Conservation (phyloP, 2,888 invertebrate species). For the Leptogaster cylindrica region DNA sequence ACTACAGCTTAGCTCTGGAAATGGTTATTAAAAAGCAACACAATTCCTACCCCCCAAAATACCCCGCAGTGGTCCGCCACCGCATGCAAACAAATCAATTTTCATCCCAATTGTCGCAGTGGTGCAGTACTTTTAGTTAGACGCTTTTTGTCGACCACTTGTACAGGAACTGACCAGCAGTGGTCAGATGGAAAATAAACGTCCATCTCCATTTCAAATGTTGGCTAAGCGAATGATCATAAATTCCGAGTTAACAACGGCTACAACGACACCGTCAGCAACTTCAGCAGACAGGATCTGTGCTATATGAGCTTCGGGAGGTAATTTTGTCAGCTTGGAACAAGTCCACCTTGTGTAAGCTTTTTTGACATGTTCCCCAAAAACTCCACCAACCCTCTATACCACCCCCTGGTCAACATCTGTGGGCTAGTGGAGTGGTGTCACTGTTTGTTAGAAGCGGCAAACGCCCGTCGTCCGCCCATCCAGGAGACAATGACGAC, state of each 20-base stretch:
- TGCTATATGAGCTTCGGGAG: conserved; percentile 12
- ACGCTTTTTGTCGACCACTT: conserved; percentile 15
- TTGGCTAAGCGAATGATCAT: conserved; percentile 43
- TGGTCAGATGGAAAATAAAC: conserved; percentile 40
- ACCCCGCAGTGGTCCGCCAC: too few relatives aligned
- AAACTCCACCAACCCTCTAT: background rate
- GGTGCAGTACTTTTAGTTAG: conserved; percentile 20
- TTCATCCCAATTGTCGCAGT: conserved; percentile 36
- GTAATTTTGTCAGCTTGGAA: conserved; percentile 15
- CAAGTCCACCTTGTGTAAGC: conserved; percentile 37
- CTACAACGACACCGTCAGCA: conserved; percentile 34
- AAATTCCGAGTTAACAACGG: conserved; percentile 44
- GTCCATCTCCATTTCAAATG: conserved; percentile 44
- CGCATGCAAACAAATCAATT: conserved; percentile 34
- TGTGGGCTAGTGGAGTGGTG: too few relatives aligned
- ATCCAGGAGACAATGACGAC: conserved; percentile 11
- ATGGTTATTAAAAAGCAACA: too few relatives aligned
- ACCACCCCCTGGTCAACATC: background rate
- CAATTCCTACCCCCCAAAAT: too few relatives aligned
- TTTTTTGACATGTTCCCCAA: conserved; percentile 19
- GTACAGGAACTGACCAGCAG: conserved; percentile 7
- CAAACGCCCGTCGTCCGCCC: background rate
- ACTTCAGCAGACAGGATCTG: conserved; percentile 34
- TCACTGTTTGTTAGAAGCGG: too few relatives aligned
- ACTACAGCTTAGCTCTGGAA: too few relatives aligned